Conservation (phyloP, 35 echinoderm and acorn worm species). For the Stichopus chloronotus region DNA sequence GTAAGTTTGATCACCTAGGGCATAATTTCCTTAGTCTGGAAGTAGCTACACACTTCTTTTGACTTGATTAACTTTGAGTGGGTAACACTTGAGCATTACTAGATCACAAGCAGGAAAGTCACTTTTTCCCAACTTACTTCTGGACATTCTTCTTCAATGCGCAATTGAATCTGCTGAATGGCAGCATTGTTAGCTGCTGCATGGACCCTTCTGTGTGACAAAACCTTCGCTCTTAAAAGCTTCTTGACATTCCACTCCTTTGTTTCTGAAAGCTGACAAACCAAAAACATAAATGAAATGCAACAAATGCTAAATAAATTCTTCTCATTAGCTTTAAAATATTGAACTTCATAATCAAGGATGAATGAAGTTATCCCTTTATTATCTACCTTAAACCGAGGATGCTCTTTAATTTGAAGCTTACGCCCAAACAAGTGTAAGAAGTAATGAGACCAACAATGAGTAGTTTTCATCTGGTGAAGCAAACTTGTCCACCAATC, state of each 20-base stretch:
- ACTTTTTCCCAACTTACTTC: not conserved
- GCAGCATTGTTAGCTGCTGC: not conserved
- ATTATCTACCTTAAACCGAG: not conserved
- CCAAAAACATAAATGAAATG: not conserved
- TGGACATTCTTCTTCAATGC: constrained; percentile 28
- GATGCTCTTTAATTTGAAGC: not conserved
- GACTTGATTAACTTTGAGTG: not conserved
- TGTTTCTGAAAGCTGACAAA: constrained; percentile 27
- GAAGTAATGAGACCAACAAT: not conserved
- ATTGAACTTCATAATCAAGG: not conserved
- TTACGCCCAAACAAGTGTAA: not conserved
- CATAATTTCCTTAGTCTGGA: not conserved
- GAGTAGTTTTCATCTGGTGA: not conserved
- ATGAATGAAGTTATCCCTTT: not conserved
- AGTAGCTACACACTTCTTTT: not conserved
- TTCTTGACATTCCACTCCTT: not conserved
- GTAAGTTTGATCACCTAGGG: too few species aligned
- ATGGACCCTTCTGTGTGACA: not conserved
- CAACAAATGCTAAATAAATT: not conserved
- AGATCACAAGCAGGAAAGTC: not conserved
- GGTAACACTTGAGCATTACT: too few species aligned
- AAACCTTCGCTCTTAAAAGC: not conserved
- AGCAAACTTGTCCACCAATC: not conserved
- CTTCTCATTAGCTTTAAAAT: not conserved
- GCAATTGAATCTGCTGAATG: not conserved